Conservation (phyloP, 2,888 invertebrate genomes). For the Metalampra italica region DNA sequence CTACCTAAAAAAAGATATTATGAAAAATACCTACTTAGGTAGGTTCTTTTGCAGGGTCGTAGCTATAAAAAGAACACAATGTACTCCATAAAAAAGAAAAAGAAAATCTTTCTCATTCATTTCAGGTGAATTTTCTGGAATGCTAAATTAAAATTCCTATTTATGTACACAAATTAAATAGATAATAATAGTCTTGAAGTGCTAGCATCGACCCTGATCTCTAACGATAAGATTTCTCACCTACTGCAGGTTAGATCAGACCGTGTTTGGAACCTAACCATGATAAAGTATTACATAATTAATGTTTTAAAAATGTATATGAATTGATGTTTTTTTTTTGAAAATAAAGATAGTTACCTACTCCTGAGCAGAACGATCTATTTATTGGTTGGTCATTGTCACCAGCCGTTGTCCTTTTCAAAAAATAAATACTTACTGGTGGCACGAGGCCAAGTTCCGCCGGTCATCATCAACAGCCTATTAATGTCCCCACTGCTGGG, state of each 20-base stretch:
- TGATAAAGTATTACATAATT: constrained; percentile 35
- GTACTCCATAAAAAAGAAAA: no score
- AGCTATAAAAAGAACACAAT: background rate
- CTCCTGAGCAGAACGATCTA: constrained; percentile 66
- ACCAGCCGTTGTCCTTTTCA: background rate
- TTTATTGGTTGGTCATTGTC: constrained; percentile 28
- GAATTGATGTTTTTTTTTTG: constrained; percentile 71
- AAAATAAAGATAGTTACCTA: constrained; percentile 74
- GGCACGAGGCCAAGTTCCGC: no score
- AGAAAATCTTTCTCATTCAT: no score
- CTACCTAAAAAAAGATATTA: no score
- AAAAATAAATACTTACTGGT: no score
- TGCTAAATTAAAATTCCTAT: background rate
- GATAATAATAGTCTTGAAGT: no score
- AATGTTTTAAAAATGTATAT: constrained; percentile 68
- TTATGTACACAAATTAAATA: background rate
- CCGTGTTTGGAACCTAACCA: constrained; percentile 41
- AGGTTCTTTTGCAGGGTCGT: background rate
- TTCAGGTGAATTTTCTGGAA: no score
- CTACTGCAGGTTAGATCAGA: constrained; percentile 15
- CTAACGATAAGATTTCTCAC: constrained; percentile 19
- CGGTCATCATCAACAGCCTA: no score
- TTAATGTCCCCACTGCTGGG: no score
- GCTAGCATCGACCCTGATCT: background rate
- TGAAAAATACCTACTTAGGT: no score